phyloP scores from a whole-genome alignment of 30 jellyfish, hydroid and myxozoan species.

The Kudoa iwatai region DNA sequence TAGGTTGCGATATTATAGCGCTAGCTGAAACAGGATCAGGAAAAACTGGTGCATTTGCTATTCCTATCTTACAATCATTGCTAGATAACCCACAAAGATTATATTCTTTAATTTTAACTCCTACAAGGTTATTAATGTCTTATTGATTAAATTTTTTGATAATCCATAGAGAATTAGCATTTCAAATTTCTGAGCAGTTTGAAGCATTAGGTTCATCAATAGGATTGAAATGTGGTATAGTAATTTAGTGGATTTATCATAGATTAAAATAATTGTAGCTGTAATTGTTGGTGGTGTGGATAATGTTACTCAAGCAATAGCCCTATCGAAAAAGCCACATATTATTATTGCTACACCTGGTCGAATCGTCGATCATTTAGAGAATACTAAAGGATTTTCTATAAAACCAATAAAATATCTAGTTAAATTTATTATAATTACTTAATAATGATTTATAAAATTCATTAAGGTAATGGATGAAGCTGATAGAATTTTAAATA shows the following conservation, averaged over 20 bases:
- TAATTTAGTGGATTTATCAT: too few species aligned
- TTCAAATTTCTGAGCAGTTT: conserved; percentile 75
- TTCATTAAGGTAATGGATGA: conserved; percentile 56
- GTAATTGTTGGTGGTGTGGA: conserved; percentile 91
- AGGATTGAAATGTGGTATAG: conserved; percentile 87
- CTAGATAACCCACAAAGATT: conserved; percentile 58
- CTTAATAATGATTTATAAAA: background rate
- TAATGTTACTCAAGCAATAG: conserved; percentile 49
- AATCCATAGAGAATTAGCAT: conserved; percentile 32
- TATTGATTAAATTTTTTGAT: background rate
- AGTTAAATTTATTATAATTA: conserved; percentile 5
- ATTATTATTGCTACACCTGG: conserved; percentile 86
- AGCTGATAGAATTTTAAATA: conserved; percentile 66
- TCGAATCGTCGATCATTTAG: conserved; percentile 63
- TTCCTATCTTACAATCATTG: conserved; percentile 43
- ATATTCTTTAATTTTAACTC: conserved; percentile 48
- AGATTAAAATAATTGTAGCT: conserved; percentile 4
- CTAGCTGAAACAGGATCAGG: conserved; percentile 97
- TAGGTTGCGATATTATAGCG: conserved; percentile 67
- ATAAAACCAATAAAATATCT: conserved; percentile 24
- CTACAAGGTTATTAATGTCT: conserved; percentile 21
- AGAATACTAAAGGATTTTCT: conserved; percentile 65
- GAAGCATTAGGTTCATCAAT: conserved; percentile 86
- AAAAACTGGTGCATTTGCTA: conserved; percentile 85
- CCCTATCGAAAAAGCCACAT: conserved; percentile 78